Percentiles rank a stretch among this genome's conserved stretches.
These are phyloP conservation scores for Microplitis manilae DNA, from an alignment of 2,888 invertebrate genomes.

Conservation along the genomic window DNA sequence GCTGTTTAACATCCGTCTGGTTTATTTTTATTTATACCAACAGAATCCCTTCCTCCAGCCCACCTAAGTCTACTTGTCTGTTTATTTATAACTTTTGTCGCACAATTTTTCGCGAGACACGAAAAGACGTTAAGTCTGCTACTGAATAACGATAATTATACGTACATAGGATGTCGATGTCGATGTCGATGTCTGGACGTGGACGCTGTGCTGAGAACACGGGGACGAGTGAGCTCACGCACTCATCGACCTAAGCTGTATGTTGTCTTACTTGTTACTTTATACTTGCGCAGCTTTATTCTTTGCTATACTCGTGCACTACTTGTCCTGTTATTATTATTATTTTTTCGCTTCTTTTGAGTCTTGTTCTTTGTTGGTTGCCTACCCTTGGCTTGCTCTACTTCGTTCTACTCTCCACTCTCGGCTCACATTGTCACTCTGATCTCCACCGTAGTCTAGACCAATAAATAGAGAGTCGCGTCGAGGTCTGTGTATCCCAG, in stretches of 20 bases:
- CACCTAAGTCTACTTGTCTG: slow-evolving; percentile 27
- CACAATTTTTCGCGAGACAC: slow-evolving; percentile 35
- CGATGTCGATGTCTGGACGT: slow-evolving; percentile 19
- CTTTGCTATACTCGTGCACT: no score
- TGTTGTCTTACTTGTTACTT: slow-evolving; percentile 1
- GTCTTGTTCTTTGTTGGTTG: slow-evolving; percentile 4
- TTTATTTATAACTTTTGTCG: slow-evolving; percentile 40
- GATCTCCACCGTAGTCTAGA: slow-evolving; percentile 38
- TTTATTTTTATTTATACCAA: slow-evolving; percentile 39
- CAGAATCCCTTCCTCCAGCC: neutral
- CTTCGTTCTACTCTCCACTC: no score
- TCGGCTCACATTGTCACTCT: slow-evolving; percentile 25
- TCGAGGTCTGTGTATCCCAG: neutral
- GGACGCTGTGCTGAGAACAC: no score
- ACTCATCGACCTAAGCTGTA: no score
- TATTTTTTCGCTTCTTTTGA: neutral
- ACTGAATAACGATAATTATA: neutral
- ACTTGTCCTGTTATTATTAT: slow-evolving; percentile 21
- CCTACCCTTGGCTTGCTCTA: slow-evolving; percentile 27
- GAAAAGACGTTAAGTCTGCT: slow-evolving; percentile 15
- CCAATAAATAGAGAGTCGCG: slow-evolving; percentile 44
- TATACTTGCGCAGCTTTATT: neutral
- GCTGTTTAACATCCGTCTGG: slow-evolving; percentile 31
- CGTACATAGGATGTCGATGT: slow-evolving; percentile 19
- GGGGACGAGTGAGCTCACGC: no score